Evolutionary conservation across 2,113 vertebrate genomes (phyloP), one percentile per base, ranked within the genome.

Genomic region (Coptodon bakossiorum): DNA sequence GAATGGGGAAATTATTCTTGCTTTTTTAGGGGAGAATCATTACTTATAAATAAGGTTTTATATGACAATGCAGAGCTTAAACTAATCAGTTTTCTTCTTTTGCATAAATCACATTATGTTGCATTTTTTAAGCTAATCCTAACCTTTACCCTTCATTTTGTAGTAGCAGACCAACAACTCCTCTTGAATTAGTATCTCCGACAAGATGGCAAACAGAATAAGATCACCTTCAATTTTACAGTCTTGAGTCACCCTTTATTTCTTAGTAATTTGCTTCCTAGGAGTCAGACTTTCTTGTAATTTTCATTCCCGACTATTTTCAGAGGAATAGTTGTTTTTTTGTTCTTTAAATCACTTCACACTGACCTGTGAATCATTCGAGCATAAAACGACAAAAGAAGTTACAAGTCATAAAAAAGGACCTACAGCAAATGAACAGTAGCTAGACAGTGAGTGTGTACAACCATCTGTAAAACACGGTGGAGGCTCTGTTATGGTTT

Each of bases 351-450:
- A 10, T 5, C 6, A 66, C 31, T 63, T 63, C 17, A 12, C 59
- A 36, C 59, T 63, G 31, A 54, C n/a, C 10, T 54, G 10, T 54
- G n/a, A 63, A 63, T 63, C 59, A 63, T 63, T 36, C 2, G 9
- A 63, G 31, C 59, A 63, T 63, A 63, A 63, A 63, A 36, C 0
- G 4, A 68, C 63, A 24, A 68, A 68, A 68, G 63, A 71, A 43
- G n/a, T 71, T 24, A 14, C n/a, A 71, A 6, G n/a, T 40, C 1
- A 0, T 66, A 36, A 24, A 71, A 24, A 14, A 43, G n/a, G 0
- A 71, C 3, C 36, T 71, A 43, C 31, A 66, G 61, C 9, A 66
- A 66, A 66, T 66, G 61, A 38, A n/a, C 4, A 38, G 61, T 38
- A 66, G 6, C 61, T 66, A 66, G n/a, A 68, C 36, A 24, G 4